phyloP scores from a whole-genome alignment of 23 tunicate genomes.

The Styela clava region DNA sequence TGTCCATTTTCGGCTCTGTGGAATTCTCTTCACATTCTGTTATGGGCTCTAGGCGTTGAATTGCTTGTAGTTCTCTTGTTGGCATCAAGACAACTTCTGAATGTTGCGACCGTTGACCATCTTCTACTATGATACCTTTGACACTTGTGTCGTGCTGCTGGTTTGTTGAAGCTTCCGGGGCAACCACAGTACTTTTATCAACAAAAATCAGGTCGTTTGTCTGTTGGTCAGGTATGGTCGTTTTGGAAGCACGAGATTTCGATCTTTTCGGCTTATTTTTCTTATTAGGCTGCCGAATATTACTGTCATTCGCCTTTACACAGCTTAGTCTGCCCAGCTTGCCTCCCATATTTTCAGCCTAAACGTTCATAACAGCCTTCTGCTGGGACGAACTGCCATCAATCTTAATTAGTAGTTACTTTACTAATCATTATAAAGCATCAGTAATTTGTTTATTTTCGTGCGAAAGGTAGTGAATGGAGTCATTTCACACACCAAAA shows the following conservation, averaged over 20 bases:
- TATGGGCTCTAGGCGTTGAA: background rate
- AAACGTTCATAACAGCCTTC: too few species aligned
- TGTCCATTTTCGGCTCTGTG: background rate
- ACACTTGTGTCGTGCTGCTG: background rate
- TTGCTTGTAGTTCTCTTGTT: background rate
- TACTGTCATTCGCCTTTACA: background rate
- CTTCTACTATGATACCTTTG: background rate
- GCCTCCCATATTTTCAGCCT: background rate
- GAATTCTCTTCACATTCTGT: background rate
- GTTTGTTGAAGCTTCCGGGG: background rate
- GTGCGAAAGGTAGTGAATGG: too few species aligned
- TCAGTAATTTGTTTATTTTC: too few species aligned
- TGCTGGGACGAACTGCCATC: too few species aligned
- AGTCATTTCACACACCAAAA: too few species aligned
- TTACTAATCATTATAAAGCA: too few species aligned
- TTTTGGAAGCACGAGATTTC: background rate
- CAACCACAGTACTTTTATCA: background rate
- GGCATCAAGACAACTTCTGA: slow-evolving; percentile 10
- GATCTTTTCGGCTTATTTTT: background rate
- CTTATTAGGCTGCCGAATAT: background rate
- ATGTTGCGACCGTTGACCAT: background rate
- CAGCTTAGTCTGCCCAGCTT: background rate
- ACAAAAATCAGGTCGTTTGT: background rate
- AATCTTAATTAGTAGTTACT: too few species aligned
- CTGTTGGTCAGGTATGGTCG: background rate